Conservation (phyloP, 2,797 vertebrate genomes). For the Ctenosaura bakeri region DNA sequence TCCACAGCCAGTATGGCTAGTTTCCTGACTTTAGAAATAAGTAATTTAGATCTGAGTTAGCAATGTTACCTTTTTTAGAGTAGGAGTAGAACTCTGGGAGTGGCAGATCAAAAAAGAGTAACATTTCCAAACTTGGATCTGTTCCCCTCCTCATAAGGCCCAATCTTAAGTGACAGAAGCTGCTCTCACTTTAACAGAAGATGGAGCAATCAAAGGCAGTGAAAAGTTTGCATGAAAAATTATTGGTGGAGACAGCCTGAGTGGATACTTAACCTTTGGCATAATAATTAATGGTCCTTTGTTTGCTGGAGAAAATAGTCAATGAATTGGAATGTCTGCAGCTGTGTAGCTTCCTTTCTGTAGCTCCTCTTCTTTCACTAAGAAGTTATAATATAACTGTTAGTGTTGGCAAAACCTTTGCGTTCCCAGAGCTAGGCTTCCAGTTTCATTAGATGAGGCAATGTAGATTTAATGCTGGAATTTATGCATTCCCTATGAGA, state of each 20-base stretch:
- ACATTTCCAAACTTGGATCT: neutral
- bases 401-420: constrained; percentile 10
- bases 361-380: constrained; percentile 27
- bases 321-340: constrained; percentile 35
- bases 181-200: neutral
- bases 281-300: constrained; percentile 25
- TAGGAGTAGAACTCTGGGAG: too few relatives aligned
- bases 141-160: neutral
- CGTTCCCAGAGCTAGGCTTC: neutral
- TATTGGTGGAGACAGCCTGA: constrained; percentile 24
- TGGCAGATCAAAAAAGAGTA: too few relatives aligned
- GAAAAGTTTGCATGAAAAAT: neutral
- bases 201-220: neutral
- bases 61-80: too few relatives aligned
- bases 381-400: constrained; percentile 31
- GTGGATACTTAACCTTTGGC: constrained; percentile 12
- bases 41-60: too few relatives aligned
- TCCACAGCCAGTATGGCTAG: too few relatives aligned
- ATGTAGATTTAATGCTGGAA: neutral
- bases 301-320: constrained; percentile 20
- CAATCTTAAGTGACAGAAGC: neutral
- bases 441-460: neutral
- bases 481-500: neutral
- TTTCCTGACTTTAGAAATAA: too few relatives aligned
- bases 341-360: neutral